These are phyloP conservation scores for Sigmodon hispidus DNA, from an alignment of 2,113 vertebrate species.

Conservation along the genomic window DNA sequence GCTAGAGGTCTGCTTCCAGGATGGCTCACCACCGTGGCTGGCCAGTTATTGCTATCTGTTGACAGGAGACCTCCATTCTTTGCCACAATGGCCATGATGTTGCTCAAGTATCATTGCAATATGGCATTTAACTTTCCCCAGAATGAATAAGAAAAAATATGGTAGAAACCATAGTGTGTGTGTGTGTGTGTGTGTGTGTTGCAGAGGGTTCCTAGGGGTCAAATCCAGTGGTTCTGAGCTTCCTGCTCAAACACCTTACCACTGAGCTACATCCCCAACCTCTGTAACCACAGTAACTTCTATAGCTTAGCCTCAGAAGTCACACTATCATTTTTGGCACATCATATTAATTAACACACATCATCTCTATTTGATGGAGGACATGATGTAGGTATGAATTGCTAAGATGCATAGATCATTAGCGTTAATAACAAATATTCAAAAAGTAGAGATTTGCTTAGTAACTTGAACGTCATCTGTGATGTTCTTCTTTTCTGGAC, in stretches of 20 bases:
- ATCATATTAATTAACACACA: not conserved
- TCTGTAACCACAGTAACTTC: not conserved
- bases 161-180: not conserved
- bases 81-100: not conserved
- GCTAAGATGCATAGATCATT: not conserved
- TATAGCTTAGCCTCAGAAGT: not conserved
- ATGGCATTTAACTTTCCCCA: not conserved
- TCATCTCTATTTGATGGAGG: not conserved
- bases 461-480: not conserved
- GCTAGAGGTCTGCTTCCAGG: not conserved
- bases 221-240: not conserved
- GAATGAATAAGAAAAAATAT: not conserved
- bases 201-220: not conserved
- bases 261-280: not conserved
- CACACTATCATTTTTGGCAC: not conserved
- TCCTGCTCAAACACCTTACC: not conserved
- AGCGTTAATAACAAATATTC: not conserved
- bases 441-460: not conserved
- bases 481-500: not conserved
- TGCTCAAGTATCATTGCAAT: not conserved
- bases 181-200: not conserved
- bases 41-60: not conserved
- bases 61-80: not conserved
- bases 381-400: not conserved
- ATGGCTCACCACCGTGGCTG: not conserved